Conservation (phyloP, 2,797 vertebrate genomes). For the Silurus aristotelis region DNA sequence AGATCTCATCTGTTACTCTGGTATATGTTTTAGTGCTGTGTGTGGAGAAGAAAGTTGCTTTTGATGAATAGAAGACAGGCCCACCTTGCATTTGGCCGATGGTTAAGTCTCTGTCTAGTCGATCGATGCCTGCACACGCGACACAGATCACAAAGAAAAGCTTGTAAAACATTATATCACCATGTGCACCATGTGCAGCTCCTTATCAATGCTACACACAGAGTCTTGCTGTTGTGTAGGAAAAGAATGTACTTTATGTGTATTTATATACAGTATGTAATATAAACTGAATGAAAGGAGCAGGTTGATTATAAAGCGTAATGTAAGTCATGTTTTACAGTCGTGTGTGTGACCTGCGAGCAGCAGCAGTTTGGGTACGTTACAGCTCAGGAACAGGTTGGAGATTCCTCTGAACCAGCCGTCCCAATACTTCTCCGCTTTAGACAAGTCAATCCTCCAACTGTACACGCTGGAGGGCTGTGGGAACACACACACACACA, state of each 20-base stretch:
- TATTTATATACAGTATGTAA: no score
- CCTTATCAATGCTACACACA: no score
- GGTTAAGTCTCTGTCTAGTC: conserved; percentile 72
- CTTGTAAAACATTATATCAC: not conserved
- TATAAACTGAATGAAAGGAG: no score
- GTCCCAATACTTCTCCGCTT: conserved; percentile 74
- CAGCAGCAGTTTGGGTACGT: conserved; percentile 72
- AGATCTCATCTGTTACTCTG: not conserved
- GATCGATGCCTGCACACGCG: conserved; percentile 64
- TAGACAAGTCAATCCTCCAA: conserved; percentile 72
- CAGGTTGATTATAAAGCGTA: not conserved
- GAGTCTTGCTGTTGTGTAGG: no score
- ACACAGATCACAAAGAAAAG: not conserved
- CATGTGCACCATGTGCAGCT: not conserved
- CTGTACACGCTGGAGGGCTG: conserved; percentile 60
- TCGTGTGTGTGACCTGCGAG: conserved; percentile 62
- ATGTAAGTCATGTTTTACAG: not conserved
- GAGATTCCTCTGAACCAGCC: conserved; percentile 75
- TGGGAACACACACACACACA: conserved; percentile 2
- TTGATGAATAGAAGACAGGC: not conserved
- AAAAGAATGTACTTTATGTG: not conserved
- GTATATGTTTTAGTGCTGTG: not conserved
- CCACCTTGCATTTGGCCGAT: conserved; percentile 75
- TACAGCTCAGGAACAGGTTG: conserved; percentile 71
- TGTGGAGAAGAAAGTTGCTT: not conserved